Conservation (phyloP, 1,140 invertebrate genomes). For the Bombus soroeensis region DNA sequence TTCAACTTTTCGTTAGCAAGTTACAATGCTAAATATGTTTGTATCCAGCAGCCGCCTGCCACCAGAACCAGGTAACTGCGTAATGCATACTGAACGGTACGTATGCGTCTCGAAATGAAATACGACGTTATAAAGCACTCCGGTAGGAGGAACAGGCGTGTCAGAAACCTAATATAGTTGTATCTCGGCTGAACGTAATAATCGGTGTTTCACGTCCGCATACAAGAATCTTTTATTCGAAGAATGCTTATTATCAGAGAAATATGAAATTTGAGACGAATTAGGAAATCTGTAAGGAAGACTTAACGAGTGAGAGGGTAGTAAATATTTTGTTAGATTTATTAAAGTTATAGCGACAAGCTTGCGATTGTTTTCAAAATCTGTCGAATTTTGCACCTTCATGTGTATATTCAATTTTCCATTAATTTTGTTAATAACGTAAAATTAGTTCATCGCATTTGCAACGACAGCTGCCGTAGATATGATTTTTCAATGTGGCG, state of each 20-base stretch:
- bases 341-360: too few relatives aligned
- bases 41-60: conserved; percentile 6
- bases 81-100: conserved; percentile 41
- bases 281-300: neutral
- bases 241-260: too few relatives aligned
- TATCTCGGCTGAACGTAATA: neutral
- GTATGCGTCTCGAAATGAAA: conserved; percentile 20
- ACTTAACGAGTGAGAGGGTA: neutral
- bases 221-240: neutral
- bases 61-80: conserved; percentile 19
- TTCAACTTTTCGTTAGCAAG: conserved; percentile 30
- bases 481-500: too few relatives aligned
- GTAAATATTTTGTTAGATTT: too few relatives aligned
- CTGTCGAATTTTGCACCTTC: too few relatives aligned
- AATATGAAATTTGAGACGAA: neutral
- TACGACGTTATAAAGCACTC: conserved; percentile 34
- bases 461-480: too few relatives aligned
- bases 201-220: neutral
- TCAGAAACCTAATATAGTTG: neutral
- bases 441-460: too few relatives aligned
- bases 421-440: too few relatives aligned
- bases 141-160: neutral
- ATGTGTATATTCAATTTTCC: too few relatives aligned
- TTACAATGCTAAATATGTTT: conserved; percentile 22
- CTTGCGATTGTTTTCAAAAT: too few relatives aligned